Percentiles rank a stretch among this genome's conserved stretches.
phyloP scores from a whole-genome alignment of 2,888 invertebrate species.

The Hoplodrina blanda region DNA sequence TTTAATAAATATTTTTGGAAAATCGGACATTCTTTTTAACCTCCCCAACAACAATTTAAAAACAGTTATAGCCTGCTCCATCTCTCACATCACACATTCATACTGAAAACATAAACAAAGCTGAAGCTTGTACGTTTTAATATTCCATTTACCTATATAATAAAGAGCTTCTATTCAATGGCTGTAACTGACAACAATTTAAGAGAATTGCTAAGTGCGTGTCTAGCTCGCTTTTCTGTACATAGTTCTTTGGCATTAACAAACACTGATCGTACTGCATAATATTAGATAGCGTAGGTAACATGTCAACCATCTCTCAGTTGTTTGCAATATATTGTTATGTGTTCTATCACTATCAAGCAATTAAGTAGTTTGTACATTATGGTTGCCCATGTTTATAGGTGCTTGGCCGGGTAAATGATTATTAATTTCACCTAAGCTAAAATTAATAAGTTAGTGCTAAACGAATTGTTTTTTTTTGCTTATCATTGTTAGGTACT shows the following conservation, averaged over 20 bases:
- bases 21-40: conserved; percentile 1
- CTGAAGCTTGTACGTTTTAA: no score
- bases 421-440: background rate
- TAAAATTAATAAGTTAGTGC: background rate
- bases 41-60: background rate
- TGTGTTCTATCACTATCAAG: background rate
- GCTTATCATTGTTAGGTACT: background rate
- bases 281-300: conserved; percentile 37
- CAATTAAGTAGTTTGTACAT: background rate
- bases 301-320: background rate
- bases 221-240: conserved; percentile 32
- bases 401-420: background rate
- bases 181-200: conserved; percentile 34
- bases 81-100: background rate
- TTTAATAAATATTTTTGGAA: conserved; percentile 21
- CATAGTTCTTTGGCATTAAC: conserved; percentile 26
- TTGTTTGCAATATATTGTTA: conserved; percentile 5
- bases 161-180: background rate
- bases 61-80: background rate
- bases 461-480: background rate
- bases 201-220: conserved; percentile 33
- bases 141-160: no score
- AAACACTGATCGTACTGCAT: conserved; percentile 32
- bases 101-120: background rate
- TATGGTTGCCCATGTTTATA: background rate